Conservation (phyloP, 1,140 invertebrate genomes). For the Drosophila bifasciata region DNA sequence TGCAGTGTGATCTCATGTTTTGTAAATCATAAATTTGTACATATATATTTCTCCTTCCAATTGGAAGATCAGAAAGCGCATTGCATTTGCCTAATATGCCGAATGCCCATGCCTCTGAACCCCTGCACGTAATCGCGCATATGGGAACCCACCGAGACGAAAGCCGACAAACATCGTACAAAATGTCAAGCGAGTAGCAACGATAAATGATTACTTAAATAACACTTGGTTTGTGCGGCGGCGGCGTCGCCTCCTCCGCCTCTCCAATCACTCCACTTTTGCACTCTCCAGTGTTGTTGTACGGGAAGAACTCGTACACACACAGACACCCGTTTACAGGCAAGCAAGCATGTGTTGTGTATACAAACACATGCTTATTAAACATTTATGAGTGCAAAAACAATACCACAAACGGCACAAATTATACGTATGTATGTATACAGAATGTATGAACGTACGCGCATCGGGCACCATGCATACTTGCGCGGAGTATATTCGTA, state of each 20-base stretch:
- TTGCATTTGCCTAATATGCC: slow-evolving; percentile 12
- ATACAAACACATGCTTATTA: slow-evolving; percentile 52
- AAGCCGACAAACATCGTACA: slow-evolving; percentile 40
- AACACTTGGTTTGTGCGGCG: slow-evolving; percentile 27
- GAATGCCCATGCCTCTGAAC: not conserved
- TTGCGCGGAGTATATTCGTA: no score
- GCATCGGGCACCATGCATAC: not conserved
- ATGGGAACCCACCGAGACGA: slow-evolving; percentile 14
- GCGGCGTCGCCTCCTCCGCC: not conserved
- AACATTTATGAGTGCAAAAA: slow-evolving; percentile 70
- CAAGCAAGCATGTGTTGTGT: no score
- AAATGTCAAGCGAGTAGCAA: slow-evolving; percentile 46
- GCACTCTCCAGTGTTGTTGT: slow-evolving; percentile 29
- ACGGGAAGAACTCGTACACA: slow-evolving; percentile 15
- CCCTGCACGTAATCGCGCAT: no score
- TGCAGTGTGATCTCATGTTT: no score
- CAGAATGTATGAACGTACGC: not conserved
- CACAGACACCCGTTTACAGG: slow-evolving; percentile 12
- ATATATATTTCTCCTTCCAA: no score
- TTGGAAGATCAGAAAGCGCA: not conserved
- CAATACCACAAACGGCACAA: slow-evolving; percentile 46
- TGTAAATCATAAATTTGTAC: no score
- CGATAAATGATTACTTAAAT: slow-evolving; percentile 66
- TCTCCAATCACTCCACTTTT: no score
- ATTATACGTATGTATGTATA: not conserved